Evolutionary conservation across 1,140 invertebrate species (phyloP), one percentile per base, ranked within the genome.

Genomic region (Camponotus vicinus): DNA sequence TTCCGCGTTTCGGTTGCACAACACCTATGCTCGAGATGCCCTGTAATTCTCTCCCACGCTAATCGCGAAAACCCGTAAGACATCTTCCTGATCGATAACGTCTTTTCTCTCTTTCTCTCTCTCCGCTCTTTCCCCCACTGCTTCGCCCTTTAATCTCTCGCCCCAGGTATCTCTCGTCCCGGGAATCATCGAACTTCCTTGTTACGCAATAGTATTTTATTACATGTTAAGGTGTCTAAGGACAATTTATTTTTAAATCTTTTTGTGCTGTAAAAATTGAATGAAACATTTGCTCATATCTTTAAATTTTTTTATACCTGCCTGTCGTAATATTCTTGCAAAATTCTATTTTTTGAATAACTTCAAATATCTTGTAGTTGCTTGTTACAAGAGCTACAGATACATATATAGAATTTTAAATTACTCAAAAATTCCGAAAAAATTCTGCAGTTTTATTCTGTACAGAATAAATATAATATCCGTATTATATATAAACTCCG

Each of bases 1-100:
- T 92, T 92, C 91, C 92, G 92, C 89, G 88, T 92, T 92, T 89
- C 42, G 71, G 86, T 92, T 92, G 87, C 90, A 90, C 89, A 92
- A 92, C 92, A 92, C 91, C 88, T 90, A 64, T 42, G 88, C 79
- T 80, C 88, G 59, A 52, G 49, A 77, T 77, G 86, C 76, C 80
- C 70, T 85, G 55, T 87, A 87, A 89, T 89, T 66, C 18, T 61
- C 55, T 64, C 73, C 52, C 57, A 57, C 42, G 34, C 27, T 70
- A 15, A 88, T 89, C 87, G 42, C 55, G 32, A 75, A 80, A 59
- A 45, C 67, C 37, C n/a, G 34, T 63, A n/a, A 88, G 67, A 34
- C 42, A 73, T 77, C 70, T 59, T 87, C 80, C 66, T 42, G 21
- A 55, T 49, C 52, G 55, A 59, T 76, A 57, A 67, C 61, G 21